phyloP scores from a whole-genome alignment of 2,797 vertebrate species.

The Miichthys miiuy region DNA sequence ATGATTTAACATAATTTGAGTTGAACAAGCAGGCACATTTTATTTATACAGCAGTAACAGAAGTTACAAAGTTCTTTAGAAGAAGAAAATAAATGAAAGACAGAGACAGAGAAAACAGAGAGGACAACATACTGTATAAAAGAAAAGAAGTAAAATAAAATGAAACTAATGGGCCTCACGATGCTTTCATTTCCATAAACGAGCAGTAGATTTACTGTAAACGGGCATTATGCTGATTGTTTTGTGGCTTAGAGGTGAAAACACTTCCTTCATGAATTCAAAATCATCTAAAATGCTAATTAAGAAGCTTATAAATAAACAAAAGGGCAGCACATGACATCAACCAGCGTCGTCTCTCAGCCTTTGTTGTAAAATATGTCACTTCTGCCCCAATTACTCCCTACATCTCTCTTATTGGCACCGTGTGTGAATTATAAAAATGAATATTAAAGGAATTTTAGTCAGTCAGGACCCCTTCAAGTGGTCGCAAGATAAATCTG shows the following conservation, averaged over 20 bases:
- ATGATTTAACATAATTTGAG: not conserved
- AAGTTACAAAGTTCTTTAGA: not conserved
- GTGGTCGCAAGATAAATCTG: not conserved
- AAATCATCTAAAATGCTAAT: slow-evolving; percentile 3
- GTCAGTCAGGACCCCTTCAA: not conserved
- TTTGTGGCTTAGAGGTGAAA: not conserved
- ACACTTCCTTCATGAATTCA: not conserved
- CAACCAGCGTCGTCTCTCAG: not conserved
- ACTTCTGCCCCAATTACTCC: slow-evolving; percentile 1
- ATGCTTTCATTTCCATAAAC: not conserved
- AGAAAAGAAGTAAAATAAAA: not conserved
- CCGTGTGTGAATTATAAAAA: not conserved
- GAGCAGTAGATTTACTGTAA: not conserved
- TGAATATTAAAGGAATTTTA: not conserved
- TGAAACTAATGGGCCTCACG: not conserved
- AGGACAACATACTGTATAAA: not conserved
- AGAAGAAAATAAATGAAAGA: not conserved
- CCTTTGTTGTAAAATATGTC: not conserved
- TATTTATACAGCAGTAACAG: not conserved
- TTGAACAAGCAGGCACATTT: not conserved
- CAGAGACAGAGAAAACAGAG: not conserved
- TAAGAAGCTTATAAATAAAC: not conserved
- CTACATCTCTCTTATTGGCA: not conserved
- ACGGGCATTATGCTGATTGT: not conserved
- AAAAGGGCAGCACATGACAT: not conserved